Conservation (phyloP, 1,140 invertebrate genomes). For the Artemia franciscana region DNA sequence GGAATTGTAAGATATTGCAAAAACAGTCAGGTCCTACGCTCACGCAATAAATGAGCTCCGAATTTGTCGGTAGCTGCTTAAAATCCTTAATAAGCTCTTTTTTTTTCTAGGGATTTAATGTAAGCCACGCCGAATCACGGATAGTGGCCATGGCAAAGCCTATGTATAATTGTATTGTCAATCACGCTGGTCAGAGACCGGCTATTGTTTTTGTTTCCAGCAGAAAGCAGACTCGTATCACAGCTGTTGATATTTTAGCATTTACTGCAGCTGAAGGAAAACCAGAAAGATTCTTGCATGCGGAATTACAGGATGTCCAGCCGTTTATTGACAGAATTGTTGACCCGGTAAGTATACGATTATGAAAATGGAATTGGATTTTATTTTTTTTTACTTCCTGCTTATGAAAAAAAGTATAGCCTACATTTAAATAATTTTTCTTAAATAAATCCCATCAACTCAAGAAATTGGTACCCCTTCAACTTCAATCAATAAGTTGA, state of each 20-base stretch:
- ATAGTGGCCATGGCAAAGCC: constrained; percentile 93
- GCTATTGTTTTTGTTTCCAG: constrained; percentile 92
- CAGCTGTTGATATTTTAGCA: constrained; percentile 83
- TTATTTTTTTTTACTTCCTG: constrained; percentile 3
- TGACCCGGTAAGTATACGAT: constrained; percentile 37
- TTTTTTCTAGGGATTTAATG: constrained; percentile 63
- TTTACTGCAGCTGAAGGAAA: constrained; percentile 69
- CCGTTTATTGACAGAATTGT: constrained; percentile 63
- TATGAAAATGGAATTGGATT: neutral
- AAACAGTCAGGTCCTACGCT: too few species aligned
- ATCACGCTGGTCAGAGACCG: constrained; percentile 66
- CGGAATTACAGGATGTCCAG: constrained; percentile 37
- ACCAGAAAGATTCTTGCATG: constrained; percentile 65
- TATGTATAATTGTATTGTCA: constrained; percentile 76
- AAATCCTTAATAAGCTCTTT: neutral
- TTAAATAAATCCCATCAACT: too few species aligned
- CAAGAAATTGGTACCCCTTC: too few species aligned
- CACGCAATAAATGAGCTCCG: too few species aligned
- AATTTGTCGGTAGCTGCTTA: too few species aligned
- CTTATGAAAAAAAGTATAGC: too few species aligned
- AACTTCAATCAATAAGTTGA: too few species aligned
- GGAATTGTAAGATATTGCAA: too few species aligned
- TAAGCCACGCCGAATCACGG: constrained; percentile 85
- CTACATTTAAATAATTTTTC: too few species aligned
- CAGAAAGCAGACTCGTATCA: constrained; percentile 70